A percentile compares a stretch with the other conserved stretches of the same genome.
Evolutionary conservation across 2,113 vertebrate species (phyloP).

Genomic region (Eretmochelys imbricata): DNA sequence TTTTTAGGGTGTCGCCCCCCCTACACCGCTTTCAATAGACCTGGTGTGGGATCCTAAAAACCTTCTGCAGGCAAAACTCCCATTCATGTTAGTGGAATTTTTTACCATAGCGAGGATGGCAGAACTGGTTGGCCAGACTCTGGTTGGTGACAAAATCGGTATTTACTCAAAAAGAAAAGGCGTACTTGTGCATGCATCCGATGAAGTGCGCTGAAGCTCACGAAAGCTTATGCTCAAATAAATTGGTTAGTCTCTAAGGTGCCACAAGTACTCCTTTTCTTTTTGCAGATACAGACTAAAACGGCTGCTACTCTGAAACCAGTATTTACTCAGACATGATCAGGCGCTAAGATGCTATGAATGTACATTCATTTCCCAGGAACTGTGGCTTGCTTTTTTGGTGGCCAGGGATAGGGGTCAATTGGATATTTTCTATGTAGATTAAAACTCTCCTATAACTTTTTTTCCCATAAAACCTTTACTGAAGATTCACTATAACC

Average conservation of each 20-base stretch:
- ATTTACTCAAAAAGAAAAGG: not conserved
- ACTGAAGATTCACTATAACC: not conserved
- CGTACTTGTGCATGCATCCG: too few relatives aligned
- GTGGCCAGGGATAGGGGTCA: not conserved
- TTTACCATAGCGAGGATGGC: not conserved
- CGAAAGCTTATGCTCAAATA: too few relatives aligned
- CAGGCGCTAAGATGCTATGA: not conserved
- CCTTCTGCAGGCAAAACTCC: not conserved
- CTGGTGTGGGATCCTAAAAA: not conserved
- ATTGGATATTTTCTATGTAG: not conserved
- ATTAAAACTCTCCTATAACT: not conserved
- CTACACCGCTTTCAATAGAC: fast-evolving
- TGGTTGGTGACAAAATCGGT: not conserved
- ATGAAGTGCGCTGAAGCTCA: too few relatives aligned
- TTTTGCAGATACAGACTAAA: too few relatives aligned
- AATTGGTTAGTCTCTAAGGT: too few relatives aligned
- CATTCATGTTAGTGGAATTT: not conserved
- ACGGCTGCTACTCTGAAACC: not conserved
- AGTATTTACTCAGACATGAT: not conserved
- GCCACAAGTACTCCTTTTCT: too few relatives aligned
- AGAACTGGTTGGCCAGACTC: not conserved
- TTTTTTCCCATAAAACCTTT: fast-evolving
- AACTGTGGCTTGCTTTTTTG: not conserved
- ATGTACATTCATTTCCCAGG: not conserved
- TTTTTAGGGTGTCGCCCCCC: fast-evolving